A percentile compares a stretch with the other conserved stretches of the same genome.
Conservation (phyloP, 2,113 vertebrate genomes). For the Struthio camelus region DNA sequence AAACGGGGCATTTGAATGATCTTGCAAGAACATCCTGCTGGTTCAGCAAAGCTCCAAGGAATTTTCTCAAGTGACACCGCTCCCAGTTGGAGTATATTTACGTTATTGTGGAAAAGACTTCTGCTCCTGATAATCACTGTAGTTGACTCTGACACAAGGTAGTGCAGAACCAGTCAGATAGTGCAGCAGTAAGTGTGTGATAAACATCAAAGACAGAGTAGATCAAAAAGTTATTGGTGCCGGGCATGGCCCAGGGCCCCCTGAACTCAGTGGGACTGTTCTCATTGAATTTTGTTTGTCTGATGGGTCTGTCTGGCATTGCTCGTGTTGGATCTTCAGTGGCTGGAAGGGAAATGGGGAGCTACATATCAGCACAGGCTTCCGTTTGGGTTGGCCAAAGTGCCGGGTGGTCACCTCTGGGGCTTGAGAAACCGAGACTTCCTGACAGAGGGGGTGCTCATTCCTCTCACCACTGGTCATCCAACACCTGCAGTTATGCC, state of each 20-base stretch:
- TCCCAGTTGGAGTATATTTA: slow-evolving; percentile 34
- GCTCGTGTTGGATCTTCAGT: neutral
- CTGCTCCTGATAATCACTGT: neutral
- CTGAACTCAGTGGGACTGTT: neutral
- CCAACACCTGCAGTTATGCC: neutral
- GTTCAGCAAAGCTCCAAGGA: slow-evolving; percentile 60
- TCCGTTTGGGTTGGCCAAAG: neutral
- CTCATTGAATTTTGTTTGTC: neutral
- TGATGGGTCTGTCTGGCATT: neutral
- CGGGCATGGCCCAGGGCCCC: neutral
- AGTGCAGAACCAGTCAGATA: neutral
- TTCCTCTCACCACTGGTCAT: neutral
- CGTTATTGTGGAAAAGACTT: neutral
- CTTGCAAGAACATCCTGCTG: slow-evolving; percentile 52
- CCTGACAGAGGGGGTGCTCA: neutral
- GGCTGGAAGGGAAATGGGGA: neutral
- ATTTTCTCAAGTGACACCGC: slow-evolving; percentile 48
- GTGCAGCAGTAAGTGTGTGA: neutral
- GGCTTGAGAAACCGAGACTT: neutral
- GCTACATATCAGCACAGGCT: neutral
- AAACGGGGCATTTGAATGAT: slow-evolving; percentile 51
- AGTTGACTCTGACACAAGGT: neutral
- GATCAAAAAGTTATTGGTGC: neutral
- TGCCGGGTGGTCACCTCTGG: neutral
- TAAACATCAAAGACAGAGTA: neutral